Evolutionary conservation across 2,797 vertebrate species (phyloP).

Genomic region (Pteronotus mesoamericanus): DNA sequence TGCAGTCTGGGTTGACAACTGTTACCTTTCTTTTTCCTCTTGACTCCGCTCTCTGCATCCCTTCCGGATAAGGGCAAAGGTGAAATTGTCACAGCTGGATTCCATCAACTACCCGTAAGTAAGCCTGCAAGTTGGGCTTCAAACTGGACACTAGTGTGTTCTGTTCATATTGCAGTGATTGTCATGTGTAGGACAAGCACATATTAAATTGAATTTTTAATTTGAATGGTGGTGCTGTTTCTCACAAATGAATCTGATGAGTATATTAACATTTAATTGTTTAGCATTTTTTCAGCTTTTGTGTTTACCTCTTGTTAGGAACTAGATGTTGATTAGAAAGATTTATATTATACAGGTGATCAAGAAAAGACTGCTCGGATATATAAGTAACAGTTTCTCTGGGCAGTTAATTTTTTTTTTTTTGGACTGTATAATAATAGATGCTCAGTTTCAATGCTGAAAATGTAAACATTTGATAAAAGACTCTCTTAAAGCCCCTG

Average conservation of each 20-base stretch:
- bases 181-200: background rate
- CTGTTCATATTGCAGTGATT: constrained; percentile 4
- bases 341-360: background rate
- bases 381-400: background rate
- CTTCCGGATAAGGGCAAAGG: background rate
- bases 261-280: background rate
- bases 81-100: background rate
- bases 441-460: background rate
- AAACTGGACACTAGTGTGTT: background rate
- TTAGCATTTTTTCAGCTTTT: background rate
- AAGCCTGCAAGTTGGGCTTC: background rate
- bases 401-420: background rate
- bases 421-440: background rate
- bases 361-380: background rate
- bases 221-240: background rate
- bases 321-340: constrained; percentile 5
- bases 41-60: background rate
- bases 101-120: background rate
- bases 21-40: background rate
- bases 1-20: background rate
- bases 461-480: background rate
- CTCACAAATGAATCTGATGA: background rate
- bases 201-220: background rate
- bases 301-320: background rate
- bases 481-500: background rate